Percentiles rank a stretch among this genome's conserved stretches.
Conservation (phyloP, 2,797 vertebrate species). For the Leptoclinus maculatus region DNA sequence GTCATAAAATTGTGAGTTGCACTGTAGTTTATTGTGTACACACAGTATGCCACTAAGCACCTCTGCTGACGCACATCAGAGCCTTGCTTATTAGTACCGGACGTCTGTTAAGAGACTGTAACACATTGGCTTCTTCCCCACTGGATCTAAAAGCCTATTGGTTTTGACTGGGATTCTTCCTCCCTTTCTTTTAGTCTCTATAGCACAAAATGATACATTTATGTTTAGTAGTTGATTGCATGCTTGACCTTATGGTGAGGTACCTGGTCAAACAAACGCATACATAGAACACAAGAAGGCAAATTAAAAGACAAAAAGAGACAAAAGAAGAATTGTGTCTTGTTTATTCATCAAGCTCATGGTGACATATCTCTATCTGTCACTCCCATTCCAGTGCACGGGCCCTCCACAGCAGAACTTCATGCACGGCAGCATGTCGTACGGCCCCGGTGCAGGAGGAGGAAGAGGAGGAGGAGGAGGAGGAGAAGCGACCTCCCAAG, state of each 20-base stretch:
- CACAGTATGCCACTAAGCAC: neutral
- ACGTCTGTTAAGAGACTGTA: neutral
- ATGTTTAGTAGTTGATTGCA: neutral
- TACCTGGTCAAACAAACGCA: neutral
- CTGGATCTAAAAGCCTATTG: neutral
- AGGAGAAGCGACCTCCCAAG: conserved; percentile 85
- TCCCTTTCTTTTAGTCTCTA: neutral
- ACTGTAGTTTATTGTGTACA: neutral
- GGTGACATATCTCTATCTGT: neutral
- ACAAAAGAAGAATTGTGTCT: neutral
- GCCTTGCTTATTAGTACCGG: neutral
- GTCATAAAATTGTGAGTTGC: conserved; percentile 92
- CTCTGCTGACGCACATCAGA: neutral
- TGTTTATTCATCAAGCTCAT: neutral
- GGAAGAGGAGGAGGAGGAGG: conserved; percentile 46
- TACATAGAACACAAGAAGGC: neutral
- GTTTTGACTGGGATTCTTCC: neutral
- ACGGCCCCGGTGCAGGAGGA: conserved; percentile 75
- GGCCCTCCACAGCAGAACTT: conserved; percentile 90
- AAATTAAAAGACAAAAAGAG: neutral
- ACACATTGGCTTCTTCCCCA: neutral
- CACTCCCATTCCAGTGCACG: conserved; percentile 81
- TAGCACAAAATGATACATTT: neutral
- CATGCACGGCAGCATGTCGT: conserved; percentile 89
- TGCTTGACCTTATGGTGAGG: neutral